Conservation (phyloP, 1,140 invertebrate species). For the Trichonephila clavipes region DNA sequence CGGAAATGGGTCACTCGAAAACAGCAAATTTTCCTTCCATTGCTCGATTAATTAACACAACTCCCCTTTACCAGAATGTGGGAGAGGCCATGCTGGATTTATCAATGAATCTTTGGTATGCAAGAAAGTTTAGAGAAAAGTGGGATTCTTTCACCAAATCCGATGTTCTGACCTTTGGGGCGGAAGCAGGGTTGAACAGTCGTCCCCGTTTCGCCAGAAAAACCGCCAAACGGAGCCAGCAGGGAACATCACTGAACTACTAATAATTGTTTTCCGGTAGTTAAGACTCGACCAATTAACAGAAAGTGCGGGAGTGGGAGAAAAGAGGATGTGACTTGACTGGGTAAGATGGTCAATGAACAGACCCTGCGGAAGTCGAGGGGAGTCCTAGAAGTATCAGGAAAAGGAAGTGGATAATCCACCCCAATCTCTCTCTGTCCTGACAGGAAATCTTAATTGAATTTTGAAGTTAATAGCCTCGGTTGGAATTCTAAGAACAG, state of each 20-base stretch:
- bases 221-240: background rate
- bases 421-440: background rate
- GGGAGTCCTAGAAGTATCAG: background rate
- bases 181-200: background rate
- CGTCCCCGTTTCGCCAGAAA: background rate
- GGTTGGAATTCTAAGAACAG: background rate
- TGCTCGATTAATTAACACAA: too few relatives aligned
- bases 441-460: slow-evolving; percentile 36
- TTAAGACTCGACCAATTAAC: background rate
- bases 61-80: too few relatives aligned
- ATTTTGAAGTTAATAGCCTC: slow-evolving; percentile 4
- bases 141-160: background rate
- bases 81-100: too few relatives aligned
- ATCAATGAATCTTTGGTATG: background rate
- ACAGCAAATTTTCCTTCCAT: too few relatives aligned
- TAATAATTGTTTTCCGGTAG: slow-evolving; percentile 24
- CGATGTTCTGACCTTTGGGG: background rate
- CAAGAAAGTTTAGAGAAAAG: background rate
- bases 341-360: slow-evolving; percentile 37
- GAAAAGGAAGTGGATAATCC: background rate
- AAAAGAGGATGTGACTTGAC: slow-evolving; percentile 18
- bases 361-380: background rate
- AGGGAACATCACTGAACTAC: slow-evolving; percentile 6
- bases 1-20: too few relatives aligned
- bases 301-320: background rate